Base-by-base conservation (phyloP, 2,797 vertebrate species). In the Miichthys miiuy region DNA sequence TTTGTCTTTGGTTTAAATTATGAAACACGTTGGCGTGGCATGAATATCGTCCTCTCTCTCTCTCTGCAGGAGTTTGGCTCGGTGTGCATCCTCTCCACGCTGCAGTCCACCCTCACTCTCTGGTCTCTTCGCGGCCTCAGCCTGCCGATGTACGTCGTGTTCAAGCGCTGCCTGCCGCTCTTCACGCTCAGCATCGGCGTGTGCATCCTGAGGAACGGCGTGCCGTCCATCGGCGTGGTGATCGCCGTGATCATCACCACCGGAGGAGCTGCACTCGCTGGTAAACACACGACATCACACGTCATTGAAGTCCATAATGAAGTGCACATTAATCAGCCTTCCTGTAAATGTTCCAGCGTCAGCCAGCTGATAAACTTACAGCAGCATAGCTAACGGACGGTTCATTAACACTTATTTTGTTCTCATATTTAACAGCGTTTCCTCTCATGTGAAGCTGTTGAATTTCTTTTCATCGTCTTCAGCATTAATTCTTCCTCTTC, bases 111-210 rank as follows among this genome's bases (percentile, higher is more conserved):
- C 0, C 96, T 99, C 46, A 99, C 98, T 0, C 96, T 99, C 7
- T 98, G 97, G 97, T 97, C 98, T 0, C 96, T 99, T 75, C 95
- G 96, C 1, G 97, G 97, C n/a, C 97, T 99, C 94, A 98, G 97
- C 85, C 95, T 99, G 17, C 98, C 98, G 84, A 98, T 99, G 97
- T 99, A 99, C 81, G 98, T 99, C 30, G 97, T 99, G 67, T 99
- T 99, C 94, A 99, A 99, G 83, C 97, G 98, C 84, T 99, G 98
- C 92, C 93, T 99, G 83, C 98, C 98, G 44, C 94, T 99, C 89
- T 97, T 96, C 93, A 99, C 98, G 13, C 95, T 99, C 79, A 92
- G 95, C 82, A 96, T 98, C 76, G 97, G 97, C 1, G 97, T 97
- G 57, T 96, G 97, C 54, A 95, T 98, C 68, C 96, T 99, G 87